Conservation (phyloP, 2,113 vertebrate species). For the Orcinus orca region DNA sequence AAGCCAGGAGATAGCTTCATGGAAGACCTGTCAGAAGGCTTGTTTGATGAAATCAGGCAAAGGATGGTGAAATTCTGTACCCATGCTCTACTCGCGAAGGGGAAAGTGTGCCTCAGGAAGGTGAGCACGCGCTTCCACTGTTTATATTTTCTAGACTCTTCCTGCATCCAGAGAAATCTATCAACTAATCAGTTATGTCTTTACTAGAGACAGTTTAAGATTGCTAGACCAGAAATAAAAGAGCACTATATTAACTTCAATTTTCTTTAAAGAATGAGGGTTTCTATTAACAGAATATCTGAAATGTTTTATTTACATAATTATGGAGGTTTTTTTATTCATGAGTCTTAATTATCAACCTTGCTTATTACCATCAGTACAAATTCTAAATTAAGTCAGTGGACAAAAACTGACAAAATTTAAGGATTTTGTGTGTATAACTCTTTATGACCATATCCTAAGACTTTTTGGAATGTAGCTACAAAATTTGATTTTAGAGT, state of each 20-base stretch:
- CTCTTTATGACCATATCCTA: slow-evolving; percentile 42
- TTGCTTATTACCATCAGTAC: slow-evolving; percentile 19
- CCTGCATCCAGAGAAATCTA: background rate
- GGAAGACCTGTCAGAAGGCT: too few relatives aligned
- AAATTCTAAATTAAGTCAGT: slow-evolving; percentile 18
- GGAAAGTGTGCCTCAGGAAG: too few relatives aligned
- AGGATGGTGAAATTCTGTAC: too few relatives aligned
- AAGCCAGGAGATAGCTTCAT: too few relatives aligned
- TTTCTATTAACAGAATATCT: slow-evolving; percentile 12
- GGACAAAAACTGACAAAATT: background rate
- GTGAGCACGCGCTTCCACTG: background rate
- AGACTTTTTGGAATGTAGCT: slow-evolving; percentile 28
- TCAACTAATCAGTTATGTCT: background rate
- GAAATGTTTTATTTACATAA: background rate
- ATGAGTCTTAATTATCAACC: background rate
- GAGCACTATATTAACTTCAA: background rate
- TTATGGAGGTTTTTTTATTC: background rate
- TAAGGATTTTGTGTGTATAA: background rate
- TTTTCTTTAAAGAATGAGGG: background rate
- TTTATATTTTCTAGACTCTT: slow-evolving; percentile 17
- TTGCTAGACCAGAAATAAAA: background rate
- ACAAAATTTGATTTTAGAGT: slow-evolving; percentile 47
- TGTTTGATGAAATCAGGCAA: too few relatives aligned
- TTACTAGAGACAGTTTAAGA: background rate
- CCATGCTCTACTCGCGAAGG: too few relatives aligned